Evolutionary conservation across 2,797 vertebrate genomes (phyloP).

Genomic region (Microcaecilia unicolor): DNA sequence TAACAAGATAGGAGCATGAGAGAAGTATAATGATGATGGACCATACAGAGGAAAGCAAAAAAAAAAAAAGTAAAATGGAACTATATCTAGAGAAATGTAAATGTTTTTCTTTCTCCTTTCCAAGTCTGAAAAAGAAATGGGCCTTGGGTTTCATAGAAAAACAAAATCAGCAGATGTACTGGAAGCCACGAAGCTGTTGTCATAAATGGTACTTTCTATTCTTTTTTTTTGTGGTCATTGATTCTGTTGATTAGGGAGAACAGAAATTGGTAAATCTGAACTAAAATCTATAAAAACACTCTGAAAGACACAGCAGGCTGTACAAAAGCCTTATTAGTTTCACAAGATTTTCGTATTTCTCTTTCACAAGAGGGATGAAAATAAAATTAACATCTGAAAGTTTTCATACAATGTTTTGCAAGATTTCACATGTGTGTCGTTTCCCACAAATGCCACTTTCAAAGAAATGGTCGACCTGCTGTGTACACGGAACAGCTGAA

Average conservation of each 20-base stretch:
- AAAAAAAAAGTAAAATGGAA: too few species aligned
- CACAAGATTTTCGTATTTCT: constrained; percentile 69
- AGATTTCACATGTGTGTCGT: constrained; percentile 28
- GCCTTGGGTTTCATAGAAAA: constrained; percentile 33
- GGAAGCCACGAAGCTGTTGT: constrained; percentile 33
- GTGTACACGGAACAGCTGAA: too few species aligned
- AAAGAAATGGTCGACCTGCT: too few species aligned
- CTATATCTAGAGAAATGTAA: not conserved
- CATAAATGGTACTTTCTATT: constrained; percentile 64
- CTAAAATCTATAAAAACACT: constrained; percentile 50
- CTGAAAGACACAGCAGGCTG: constrained; percentile 49
- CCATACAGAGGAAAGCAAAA: too few species aligned
- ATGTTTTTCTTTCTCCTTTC: constrained; percentile 10
- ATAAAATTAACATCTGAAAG: constrained; percentile 73
- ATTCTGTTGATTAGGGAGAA: constrained; percentile 44
- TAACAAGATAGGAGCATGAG: too few species aligned
- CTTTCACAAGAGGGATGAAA: constrained; percentile 50
- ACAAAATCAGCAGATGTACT: constrained; percentile 31
- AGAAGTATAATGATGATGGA: too few species aligned
- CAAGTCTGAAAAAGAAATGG: constrained; percentile 26
- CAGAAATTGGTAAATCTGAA: constrained; percentile 45
- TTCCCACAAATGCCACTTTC: too few species aligned
- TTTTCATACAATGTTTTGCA: constrained; percentile 45
- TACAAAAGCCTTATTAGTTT: constrained; percentile 65
- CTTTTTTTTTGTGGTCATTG: constrained; percentile 54